Conservation (phyloP, 2,113 vertebrate species). For the Oriolus oriolus region DNA sequence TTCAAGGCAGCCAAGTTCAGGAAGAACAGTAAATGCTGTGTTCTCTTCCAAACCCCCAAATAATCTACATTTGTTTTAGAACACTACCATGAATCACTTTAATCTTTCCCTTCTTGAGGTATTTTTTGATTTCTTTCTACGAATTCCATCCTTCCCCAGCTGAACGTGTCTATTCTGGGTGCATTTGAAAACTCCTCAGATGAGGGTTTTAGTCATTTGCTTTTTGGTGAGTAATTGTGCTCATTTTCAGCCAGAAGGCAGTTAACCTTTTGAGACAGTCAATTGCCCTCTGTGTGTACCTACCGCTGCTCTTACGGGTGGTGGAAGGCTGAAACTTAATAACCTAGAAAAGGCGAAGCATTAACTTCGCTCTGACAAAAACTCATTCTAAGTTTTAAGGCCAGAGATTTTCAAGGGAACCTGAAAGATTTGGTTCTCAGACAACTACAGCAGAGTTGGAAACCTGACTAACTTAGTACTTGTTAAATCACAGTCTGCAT, state of each 20-base stretch:
- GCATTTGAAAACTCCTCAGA: slow-evolving; percentile 9
- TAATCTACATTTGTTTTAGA: neutral
- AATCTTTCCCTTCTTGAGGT: neutral
- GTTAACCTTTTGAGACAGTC: slow-evolving; percentile 65
- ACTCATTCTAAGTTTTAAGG: slow-evolving; percentile 30
- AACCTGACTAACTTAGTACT: neutral
- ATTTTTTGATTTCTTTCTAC: neutral
- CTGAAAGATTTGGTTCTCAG: neutral
- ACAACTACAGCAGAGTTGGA: neutral
- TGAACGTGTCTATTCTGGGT: neutral
- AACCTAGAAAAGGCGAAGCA: slow-evolving; percentile 57
- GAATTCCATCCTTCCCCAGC: neutral
- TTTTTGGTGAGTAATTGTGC: slow-evolving; percentile 57
- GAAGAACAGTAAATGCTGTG: neutral
- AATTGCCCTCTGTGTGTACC: slow-evolving; percentile 58
- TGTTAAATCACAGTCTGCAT: neutral
- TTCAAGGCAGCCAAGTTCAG: neutral
- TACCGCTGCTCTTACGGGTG: slow-evolving; percentile 1
- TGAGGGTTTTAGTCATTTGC: slow-evolving; percentile 22
- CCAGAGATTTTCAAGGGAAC: slow-evolving; percentile 28
- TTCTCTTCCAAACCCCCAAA: neutral
- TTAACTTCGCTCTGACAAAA: slow-evolving; percentile 22
- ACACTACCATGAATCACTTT: slow-evolving; percentile 1
- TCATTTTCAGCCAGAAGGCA: slow-evolving; percentile 49
- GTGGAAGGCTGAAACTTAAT: slow-evolving; percentile 53